Evolutionary conservation across 1,140 invertebrate species (phyloP).

Genomic region (Monomorium pharaonis): DNA sequence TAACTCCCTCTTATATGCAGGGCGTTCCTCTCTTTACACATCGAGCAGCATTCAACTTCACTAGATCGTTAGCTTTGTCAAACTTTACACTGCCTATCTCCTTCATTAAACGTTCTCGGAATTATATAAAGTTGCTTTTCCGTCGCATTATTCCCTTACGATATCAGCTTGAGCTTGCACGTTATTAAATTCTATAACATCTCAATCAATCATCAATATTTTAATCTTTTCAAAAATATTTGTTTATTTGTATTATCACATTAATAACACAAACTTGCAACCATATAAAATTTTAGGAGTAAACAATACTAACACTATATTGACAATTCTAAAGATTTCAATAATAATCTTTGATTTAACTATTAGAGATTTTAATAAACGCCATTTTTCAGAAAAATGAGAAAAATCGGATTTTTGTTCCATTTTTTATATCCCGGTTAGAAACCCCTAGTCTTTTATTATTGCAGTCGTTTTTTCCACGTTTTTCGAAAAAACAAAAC

Average conservation of each 20-base stretch:
- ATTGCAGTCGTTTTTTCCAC: too few species aligned
- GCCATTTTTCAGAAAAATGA: too few species aligned
- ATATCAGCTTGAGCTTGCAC: constrained; percentile 40
- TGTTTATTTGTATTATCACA: background rate
- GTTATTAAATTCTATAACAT: constrained; percentile 1
- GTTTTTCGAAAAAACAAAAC: too few species aligned
- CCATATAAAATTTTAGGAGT: background rate
- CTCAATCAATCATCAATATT: constrained; percentile 19
- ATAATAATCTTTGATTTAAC: too few species aligned
- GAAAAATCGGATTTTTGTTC: too few species aligned
- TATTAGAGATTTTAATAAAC: too few species aligned
- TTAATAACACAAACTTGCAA: background rate
- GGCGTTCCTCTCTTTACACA: background rate
- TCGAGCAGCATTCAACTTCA: constrained; percentile 37
- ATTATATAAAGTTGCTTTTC: constrained; percentile 38
- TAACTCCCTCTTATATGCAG: constrained; percentile 23
- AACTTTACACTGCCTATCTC: constrained; percentile 21
- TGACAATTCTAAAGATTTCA: too few species aligned
- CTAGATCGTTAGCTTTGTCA: constrained; percentile 51
- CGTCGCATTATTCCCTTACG: constrained; percentile 34
- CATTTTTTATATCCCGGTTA: too few species aligned
- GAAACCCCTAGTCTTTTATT: too few species aligned
- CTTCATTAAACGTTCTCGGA: constrained; percentile 37
- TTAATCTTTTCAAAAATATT: background rate
- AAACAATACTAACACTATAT: too few species aligned